These are phyloP conservation scores for Rhabdomys dilectus DNA, from an alignment of 2,113 vertebrate species.

Conservation along the genomic window DNA sequence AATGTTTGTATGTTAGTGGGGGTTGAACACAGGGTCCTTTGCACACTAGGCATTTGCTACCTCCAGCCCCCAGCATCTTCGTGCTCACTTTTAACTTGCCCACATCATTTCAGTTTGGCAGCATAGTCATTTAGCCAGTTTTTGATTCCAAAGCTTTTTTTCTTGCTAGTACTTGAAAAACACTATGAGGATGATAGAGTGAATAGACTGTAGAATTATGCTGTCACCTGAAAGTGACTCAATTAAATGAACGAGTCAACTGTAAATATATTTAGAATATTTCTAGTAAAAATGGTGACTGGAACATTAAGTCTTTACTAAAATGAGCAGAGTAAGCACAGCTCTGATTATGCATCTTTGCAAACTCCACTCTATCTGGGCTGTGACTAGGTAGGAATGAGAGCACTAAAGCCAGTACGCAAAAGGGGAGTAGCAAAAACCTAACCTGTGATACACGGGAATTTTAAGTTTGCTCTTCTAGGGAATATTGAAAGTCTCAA, in stretches of 20 bases:
- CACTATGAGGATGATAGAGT: not conserved
- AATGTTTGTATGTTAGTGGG: not conserved
- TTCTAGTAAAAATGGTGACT: conserved; percentile 26
- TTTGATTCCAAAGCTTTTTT: not conserved
- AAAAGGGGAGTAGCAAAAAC: conserved; percentile 46
- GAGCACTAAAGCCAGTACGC: conserved; percentile 9
- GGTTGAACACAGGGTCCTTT: not conserved
- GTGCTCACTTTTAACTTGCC: not conserved
- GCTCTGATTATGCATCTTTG: not conserved
- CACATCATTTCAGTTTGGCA: not conserved
- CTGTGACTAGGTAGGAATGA: not conserved
- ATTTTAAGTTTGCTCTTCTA: conserved; percentile 35
- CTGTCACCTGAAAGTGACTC: conserved; percentile 32
- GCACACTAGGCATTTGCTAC: not conserved
- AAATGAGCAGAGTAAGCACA: not conserved
- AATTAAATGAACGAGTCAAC: conserved; percentile 35
- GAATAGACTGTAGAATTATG: not conserved
- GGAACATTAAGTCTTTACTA: conserved; percentile 25
- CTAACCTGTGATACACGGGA: not conserved
- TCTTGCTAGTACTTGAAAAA: conserved; percentile 15
- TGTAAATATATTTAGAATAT: conserved; percentile 44
- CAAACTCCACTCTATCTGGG: conserved; percentile 12
- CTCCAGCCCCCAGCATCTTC: not conserved
- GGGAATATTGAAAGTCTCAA: not conserved
- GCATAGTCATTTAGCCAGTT: not conserved